Evolutionary conservation across 1,140 invertebrate species (phyloP).

Genomic region (Aphelenchoides fujianensis): DNA sequence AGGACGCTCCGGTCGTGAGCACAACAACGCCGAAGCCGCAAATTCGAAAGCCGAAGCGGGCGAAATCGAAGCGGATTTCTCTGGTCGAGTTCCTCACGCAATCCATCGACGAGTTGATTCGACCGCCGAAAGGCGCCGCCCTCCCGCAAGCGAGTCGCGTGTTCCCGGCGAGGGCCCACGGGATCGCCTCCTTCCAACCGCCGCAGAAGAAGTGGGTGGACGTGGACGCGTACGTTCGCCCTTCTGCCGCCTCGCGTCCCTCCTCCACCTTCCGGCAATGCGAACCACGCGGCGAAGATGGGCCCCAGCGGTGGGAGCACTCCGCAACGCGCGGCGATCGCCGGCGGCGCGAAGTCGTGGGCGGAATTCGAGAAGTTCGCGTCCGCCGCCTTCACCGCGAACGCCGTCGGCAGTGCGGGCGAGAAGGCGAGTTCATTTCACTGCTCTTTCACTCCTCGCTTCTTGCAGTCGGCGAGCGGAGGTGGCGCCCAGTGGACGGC

Average conservation of each 20-base stretch:
- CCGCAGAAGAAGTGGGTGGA: background rate
- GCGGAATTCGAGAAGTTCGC: background rate
- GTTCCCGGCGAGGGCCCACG: background rate
- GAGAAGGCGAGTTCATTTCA: no score
- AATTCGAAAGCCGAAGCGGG: constrained; percentile 8
- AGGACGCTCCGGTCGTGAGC: background rate
- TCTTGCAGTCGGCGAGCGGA: background rate
- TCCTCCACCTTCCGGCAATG: no score
- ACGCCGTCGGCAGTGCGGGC: background rate
- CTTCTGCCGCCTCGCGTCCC: no score
- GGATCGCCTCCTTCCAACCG: background rate
- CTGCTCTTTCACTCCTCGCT: no score
- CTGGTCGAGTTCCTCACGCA: background rate
- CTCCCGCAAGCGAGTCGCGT: background rate
- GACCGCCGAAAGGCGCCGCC: background rate
- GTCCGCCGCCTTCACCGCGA: background rate
- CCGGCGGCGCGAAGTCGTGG: background rate
- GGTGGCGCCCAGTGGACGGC: background rate
- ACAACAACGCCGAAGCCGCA: background rate
- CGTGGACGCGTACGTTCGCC: background rate
- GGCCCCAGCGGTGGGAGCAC: background rate
- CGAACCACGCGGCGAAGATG: background rate
- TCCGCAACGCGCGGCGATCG: background rate
- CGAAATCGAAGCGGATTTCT: background rate
- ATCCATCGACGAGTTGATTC: background rate